Evolutionary conservation across 2,113 vertebrate genomes (phyloP).

Genomic region (Muscicapa adusta): DNA sequence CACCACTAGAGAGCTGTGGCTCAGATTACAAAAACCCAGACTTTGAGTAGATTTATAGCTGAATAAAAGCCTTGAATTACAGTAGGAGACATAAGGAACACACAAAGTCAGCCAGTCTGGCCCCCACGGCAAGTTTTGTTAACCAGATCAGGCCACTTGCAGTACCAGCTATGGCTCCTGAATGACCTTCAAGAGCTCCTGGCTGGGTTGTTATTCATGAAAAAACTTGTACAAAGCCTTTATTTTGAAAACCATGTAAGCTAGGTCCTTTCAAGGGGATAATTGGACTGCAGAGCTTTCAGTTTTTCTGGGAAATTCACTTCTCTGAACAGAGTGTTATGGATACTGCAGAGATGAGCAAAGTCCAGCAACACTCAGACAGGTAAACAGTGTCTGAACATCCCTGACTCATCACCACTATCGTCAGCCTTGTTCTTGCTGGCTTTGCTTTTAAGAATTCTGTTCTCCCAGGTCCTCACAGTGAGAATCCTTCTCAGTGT

Average conservation of each 20-base stretch:
- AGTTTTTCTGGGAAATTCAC: background rate
- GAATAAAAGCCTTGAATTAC: constrained; percentile 5
- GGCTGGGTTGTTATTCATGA: background rate
- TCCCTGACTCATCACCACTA: background rate
- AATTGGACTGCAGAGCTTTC: background rate
- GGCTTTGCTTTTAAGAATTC: background rate
- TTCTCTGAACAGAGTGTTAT: background rate
- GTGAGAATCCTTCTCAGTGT: background rate
- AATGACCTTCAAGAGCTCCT: background rate
- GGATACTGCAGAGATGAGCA: background rate
- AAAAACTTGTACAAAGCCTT: background rate
- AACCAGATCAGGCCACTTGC: background rate
- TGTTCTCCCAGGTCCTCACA: background rate
- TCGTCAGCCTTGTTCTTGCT: background rate
- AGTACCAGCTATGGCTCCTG: background rate
- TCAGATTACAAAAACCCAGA: background rate
- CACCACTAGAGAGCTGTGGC: background rate
- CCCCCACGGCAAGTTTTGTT: background rate
- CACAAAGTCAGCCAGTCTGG: background rate
- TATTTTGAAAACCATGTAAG: background rate
- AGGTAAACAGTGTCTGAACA: background rate
- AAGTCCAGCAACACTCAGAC: background rate
- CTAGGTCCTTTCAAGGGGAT: background rate
- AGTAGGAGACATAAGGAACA: background rate
- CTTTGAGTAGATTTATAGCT: background rate